These are phyloP conservation scores for Cecropterus lyciades DNA, from an alignment of 1,140 invertebrate genomes.

Conservation along the genomic window DNA sequence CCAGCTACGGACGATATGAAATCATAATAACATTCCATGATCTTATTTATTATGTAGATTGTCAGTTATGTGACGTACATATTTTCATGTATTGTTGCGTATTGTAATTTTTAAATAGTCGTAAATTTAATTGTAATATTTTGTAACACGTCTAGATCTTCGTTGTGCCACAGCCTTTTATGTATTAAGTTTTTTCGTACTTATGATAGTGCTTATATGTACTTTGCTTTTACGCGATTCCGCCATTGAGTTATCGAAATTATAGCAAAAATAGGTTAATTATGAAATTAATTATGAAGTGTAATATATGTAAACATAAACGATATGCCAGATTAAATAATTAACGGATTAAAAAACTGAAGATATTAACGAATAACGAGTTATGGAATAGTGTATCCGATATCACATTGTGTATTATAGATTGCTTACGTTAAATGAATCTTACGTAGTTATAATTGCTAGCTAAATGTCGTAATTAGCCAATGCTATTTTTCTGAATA, in stretches of 20 bases:
- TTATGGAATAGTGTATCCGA: conserved; percentile 62
- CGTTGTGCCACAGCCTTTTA: conserved; percentile 79
- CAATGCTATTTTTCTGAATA: conserved; percentile 81
- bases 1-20: conserved; percentile 55
- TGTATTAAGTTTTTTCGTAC: conserved; percentile 77
- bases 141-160: conserved; percentile 78
- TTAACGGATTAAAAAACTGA: conserved; percentile 40
- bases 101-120: conserved; percentile 55
- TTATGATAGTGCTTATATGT: conserved; percentile 73
- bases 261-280: conserved; percentile 79
- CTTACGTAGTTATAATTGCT: conserved; percentile 71
- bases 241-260: conserved; percentile 72
- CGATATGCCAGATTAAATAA: conserved; percentile 49
- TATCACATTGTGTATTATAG: conserved; percentile 73
- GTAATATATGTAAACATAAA: conserved; percentile 79
- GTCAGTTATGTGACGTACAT: conserved; percentile 74
- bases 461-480: conserved; percentile 80
- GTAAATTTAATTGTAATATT: conserved; percentile 67
- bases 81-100: conserved; percentile 78
- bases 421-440: conserved; percentile 72
- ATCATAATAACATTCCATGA: conserved; percentile 82
- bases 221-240: conserved; percentile 72
- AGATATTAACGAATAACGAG: conserved; percentile 41
- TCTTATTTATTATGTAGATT: conserved; percentile 84
- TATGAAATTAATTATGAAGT: conserved; percentile 58